Base-by-base conservation (phyloP, 2,888 invertebrate species). In the Zhengitettix transpicula region DNA sequence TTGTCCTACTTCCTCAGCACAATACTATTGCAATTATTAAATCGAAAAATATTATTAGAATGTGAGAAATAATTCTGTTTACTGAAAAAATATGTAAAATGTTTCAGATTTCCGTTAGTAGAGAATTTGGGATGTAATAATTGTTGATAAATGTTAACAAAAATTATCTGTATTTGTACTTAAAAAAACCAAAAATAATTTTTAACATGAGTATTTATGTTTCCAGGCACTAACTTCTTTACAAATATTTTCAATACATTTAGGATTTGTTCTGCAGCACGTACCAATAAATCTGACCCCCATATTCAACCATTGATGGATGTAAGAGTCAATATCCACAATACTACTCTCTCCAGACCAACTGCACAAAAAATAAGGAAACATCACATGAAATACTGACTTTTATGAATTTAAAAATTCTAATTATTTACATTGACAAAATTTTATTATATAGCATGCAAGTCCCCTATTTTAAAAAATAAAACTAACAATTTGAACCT, bases 251-350 rank as follows among this genome's bases (percentile, higher is more conserved):
- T 78, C 77, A 44, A 95, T 85, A 70, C 94, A 91, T 0, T 84
- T 78, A 1, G 92, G 87, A 67, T 85, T 85, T 0, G 92, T 88
- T 65, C 92, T 79, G 72, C 96, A 97, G 68, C 96, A 97, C 0
- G 96, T 96, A 28, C 96, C 95, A 54, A 97, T 81, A 71, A 88
- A 89, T 58, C 81, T 81, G 42, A 88, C 89, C 0, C 94, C 94
- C 55, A 86, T 72, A 61, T 85, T 79, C 58, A 89, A 71, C 95
- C 95, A 96, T 67, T 85, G 83, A 17, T 80, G 78, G 10, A 92
- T 81, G 69, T 84, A 87, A 28, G 80, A 77, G 63, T 83, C 84
- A 0, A 92, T 78, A 1, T 85, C 79, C 64, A 83, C 81, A 70
- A 82, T 83, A 69, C 82, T 82, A 66, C 84, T 83, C 58, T 81